Percentiles rank a stretch among this genome's conserved stretches.
Conservation (phyloP, 1,140 invertebrate genomes). For the Drosophila truncata region DNA sequence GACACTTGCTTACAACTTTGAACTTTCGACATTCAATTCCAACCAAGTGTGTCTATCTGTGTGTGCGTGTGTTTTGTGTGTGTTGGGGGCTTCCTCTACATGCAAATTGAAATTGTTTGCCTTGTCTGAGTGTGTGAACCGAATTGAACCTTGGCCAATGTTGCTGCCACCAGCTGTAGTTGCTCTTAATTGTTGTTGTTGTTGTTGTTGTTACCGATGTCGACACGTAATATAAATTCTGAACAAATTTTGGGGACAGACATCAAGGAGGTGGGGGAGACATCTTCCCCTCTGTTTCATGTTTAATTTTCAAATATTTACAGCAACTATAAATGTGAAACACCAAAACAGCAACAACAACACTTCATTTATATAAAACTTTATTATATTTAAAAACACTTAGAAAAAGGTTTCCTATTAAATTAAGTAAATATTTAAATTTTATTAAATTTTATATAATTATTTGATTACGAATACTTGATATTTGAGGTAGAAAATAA, state of each 20-base stretch:
- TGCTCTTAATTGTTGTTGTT: conserved; percentile 43
- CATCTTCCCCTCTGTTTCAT: conserved; percentile 1
- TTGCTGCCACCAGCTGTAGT: conserved; percentile 59
- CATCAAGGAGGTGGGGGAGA: background rate
- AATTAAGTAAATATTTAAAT: background rate
- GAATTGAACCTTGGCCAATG: conserved; percentile 61
- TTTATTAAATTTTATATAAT: background rate
- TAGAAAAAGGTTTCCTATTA: background rate
- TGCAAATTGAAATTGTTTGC: conserved; percentile 82
- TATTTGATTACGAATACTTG: background rate
- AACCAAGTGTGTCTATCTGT: conserved; percentile 8
- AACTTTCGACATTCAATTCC: conserved; percentile 43
- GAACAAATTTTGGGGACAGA: conserved; percentile 68
- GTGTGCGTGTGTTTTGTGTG: conserved; percentile 12
- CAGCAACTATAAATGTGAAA: conserved; percentile 72
- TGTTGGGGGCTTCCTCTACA: conserved; percentile 67
- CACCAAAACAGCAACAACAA: conserved; percentile 61
- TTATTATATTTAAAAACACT: background rate
- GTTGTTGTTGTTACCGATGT: conserved; percentile 42
- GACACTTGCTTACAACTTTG: conserved; percentile 41
- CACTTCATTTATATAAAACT: conserved; percentile 40
- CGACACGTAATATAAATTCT: conserved; percentile 81
- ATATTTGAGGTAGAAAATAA: background rate
- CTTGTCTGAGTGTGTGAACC: conserved; percentile 70
- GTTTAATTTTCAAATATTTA: conserved; percentile 80